A percentile compares a stretch with the other conserved stretches of the same genome.
These are phyloP conservation scores for Chorisops tibialis DNA, from an alignment of 2,888 invertebrate genomes.

Conservation along the genomic window DNA sequence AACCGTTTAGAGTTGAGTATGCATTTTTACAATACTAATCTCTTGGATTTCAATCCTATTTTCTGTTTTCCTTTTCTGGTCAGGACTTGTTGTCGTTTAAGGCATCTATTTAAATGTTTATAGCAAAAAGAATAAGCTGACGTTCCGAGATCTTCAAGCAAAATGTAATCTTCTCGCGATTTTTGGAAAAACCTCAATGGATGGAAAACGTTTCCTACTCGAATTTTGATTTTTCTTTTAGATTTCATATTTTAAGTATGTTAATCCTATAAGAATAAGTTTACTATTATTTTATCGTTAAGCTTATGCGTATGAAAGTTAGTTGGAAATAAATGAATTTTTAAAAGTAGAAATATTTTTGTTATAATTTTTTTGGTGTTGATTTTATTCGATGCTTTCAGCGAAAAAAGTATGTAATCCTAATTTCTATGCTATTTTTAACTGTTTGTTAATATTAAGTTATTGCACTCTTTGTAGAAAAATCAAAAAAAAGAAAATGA, in stretches of 20 bases:
- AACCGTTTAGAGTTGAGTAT: conserved; percentile 91
- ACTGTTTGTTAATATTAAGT: no score
- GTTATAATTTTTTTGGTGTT: no score
- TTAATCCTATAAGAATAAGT: no score
- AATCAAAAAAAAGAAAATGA: no score
- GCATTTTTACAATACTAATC: conserved; percentile 50
- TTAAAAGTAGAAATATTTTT: no score
- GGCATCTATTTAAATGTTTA: conserved; percentile 94
- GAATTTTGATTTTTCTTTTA: conserved; percentile 20
- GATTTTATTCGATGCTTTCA: no score
- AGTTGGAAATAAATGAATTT: neutral
- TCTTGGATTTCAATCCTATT: neutral
- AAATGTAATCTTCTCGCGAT: conserved; percentile 11
- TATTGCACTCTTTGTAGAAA: no score
- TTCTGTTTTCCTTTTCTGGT: conserved; percentile 64
- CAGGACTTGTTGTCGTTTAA: conserved; percentile 79
- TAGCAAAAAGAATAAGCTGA: conserved; percentile 64
- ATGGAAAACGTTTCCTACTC: conserved; percentile 17
- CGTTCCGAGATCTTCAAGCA: conserved; percentile 40
- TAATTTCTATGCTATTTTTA: no score
- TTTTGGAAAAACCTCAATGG: neutral
- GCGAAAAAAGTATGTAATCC: no score
- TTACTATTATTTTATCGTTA: no score
- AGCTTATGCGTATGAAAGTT: no score
- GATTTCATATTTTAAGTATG: neutral